Percentiles rank a stretch among this genome's conserved stretches.
phyloP scores from a whole-genome alignment of 2,888 invertebrate genomes.

The Drosophila infuscata region DNA sequence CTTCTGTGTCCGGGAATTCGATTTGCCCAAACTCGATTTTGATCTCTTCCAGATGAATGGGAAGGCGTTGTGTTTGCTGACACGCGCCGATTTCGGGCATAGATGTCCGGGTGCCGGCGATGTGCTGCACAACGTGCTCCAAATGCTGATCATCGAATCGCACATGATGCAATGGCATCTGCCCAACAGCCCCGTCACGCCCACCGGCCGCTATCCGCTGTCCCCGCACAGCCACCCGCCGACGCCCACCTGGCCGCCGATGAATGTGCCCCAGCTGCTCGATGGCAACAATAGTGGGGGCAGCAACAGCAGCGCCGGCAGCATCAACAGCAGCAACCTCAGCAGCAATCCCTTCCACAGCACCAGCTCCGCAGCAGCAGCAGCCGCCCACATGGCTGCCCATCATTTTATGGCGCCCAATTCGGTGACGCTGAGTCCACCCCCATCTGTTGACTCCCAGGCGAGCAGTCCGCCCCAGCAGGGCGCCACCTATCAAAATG shows the following conservation, averaged over 20 bases:
- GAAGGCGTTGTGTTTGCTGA: constrained; percentile 96
- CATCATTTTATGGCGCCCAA: constrained; percentile 92
- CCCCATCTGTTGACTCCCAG: constrained; percentile 94
- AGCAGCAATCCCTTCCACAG: constrained; percentile 75
- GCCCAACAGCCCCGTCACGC: constrained; percentile 93
- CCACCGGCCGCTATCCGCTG: constrained; percentile 92
- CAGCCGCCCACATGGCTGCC: constrained; percentile 85
- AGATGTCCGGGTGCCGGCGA: constrained; percentile 97
- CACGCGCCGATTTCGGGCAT: constrained; percentile 95
- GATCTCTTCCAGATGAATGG: constrained; percentile 99
- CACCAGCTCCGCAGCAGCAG: constrained; percentile 15
- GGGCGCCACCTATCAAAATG: constrained; percentile 85
- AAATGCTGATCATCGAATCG: constrained; percentile 93
- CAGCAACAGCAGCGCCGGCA: constrained; percentile 84
- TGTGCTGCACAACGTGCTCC: constrained; percentile 96
- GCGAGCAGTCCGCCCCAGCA: constrained; percentile 95
- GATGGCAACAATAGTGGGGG: constrained; percentile 85
- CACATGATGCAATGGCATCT: constrained; percentile 91
- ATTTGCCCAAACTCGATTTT: constrained; percentile 95
- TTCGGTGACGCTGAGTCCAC: constrained; percentile 95
- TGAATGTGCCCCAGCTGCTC: constrained; percentile 84
- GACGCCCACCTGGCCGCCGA: constrained; percentile 90
- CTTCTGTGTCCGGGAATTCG: constrained; percentile 97
- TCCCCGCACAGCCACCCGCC: constrained; percentile 93
- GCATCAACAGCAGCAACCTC: constrained; percentile 80